A percentile compares a stretch with the other conserved stretches of the same genome.
Conservation (phyloP, 2,888 invertebrate species). For the Lepidocyrtoides sp. region DNA sequence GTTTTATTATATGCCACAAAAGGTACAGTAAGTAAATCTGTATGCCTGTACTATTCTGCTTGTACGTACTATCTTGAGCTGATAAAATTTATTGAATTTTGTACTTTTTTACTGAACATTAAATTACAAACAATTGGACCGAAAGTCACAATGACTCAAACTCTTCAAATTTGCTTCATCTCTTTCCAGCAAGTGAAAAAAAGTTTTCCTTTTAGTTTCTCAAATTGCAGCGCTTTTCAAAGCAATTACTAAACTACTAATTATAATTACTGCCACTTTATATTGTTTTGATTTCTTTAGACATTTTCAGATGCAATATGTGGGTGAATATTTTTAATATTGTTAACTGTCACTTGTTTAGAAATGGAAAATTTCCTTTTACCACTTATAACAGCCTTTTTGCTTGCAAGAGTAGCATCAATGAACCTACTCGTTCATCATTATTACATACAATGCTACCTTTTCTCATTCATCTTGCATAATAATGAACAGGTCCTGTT, state of each 20-base stretch:
- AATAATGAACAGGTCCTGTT: conserved; percentile 44
- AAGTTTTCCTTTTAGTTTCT: too few species aligned
- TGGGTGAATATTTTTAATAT: background rate
- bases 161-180: too few species aligned
- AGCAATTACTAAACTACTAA: background rate
- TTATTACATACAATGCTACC: background rate
- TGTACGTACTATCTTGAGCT: too few species aligned
- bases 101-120: too few species aligned
- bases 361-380: background rate
- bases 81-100: too few species aligned
- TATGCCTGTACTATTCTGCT: too few species aligned
- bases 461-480: conserved; percentile 21
- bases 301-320: conserved; percentile 10
- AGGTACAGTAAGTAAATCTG: too few species aligned
- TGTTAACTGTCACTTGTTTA: too few species aligned
- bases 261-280: background rate
- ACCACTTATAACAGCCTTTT: background rate
- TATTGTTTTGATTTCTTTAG: background rate
- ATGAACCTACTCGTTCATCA: background rate
- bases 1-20: background rate
- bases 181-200: too few species aligned
- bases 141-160: too few species aligned
- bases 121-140: too few species aligned
- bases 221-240: background rate
- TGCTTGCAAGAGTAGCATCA: background rate